Evolutionary conservation across 2,113 vertebrate species (phyloP).

Genomic region (Trematocara nigrifrons): DNA sequence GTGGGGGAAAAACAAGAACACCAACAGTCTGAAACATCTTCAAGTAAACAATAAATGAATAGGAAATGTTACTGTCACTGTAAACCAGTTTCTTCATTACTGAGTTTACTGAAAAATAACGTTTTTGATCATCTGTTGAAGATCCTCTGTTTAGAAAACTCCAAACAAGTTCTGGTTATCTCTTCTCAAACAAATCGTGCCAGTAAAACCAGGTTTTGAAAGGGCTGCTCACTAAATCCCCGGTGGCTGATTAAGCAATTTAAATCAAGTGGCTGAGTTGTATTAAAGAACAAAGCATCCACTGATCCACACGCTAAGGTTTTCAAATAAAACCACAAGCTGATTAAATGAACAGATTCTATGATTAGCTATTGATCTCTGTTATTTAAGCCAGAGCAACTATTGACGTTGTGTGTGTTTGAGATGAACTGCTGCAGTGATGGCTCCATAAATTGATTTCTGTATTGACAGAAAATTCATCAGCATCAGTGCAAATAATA

Average conservation of each 20-base stretch:
- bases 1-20: fast-evolving
- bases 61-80: not conserved
- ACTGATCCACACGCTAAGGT: not conserved
- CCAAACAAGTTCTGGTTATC: not conserved
- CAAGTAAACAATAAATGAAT: not conserved
- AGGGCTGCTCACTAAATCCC: not conserved
- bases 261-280: not conserved
- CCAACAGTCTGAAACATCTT: not conserved
- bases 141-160: not conserved
- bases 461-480: not conserved
- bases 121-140: not conserved
- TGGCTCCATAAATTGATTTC: not conserved
- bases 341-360: not conserved
- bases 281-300: not conserved
- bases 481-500: not conserved
- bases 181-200: not conserved
- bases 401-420: not conserved
- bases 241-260: not conserved
- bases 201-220: not conserved
- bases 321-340: not conserved
- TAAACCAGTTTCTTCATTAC: not conserved
- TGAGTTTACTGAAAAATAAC: not conserved
- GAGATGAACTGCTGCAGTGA: not conserved
- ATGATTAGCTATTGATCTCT: not conserved
- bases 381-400: not conserved